phyloP scores from a whole-genome alignment of 1,140 invertebrate genomes.

The Anoplolepis gracilipes region DNA sequence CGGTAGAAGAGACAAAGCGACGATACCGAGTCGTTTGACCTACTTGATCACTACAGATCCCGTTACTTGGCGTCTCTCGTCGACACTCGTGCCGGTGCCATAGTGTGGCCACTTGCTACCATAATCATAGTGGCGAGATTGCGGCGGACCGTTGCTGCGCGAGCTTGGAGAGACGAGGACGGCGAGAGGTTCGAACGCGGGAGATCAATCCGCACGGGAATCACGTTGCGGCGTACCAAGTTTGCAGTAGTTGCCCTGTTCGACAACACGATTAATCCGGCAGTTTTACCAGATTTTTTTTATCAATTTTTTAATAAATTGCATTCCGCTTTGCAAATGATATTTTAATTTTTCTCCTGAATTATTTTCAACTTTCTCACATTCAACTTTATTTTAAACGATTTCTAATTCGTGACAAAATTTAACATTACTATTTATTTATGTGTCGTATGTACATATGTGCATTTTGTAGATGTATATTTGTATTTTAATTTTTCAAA shows the following conservation, averaged over 20 bases:
- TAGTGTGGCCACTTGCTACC: slow-evolving; percentile 40
- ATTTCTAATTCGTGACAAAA: too few relatives aligned
- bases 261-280: neutral
- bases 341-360: too few relatives aligned
- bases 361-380: too few relatives aligned
- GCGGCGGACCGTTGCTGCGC: slow-evolving; percentile 44
- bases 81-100: slow-evolving; percentile 49
- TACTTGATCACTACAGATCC: slow-evolving; percentile 75
- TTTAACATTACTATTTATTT: too few relatives aligned
- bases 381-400: too few relatives aligned
- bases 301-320: too few relatives aligned
- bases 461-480: too few relatives aligned
- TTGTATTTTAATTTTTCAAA: too few relatives aligned
- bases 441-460: too few relatives aligned
- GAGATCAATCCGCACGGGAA: slow-evolving; percentile 39
- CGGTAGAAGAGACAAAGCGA: slow-evolving; percentile 62
- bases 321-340: too few relatives aligned
- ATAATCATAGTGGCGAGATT: slow-evolving; percentile 55
- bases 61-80: slow-evolving; percentile 69
- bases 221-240: slow-evolving; percentile 10
- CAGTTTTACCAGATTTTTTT: slow-evolving; percentile 25
- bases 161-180: neutral
- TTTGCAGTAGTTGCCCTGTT: slow-evolving; percentile 23
- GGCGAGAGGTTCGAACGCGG: neutral
- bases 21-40: slow-evolving; percentile 67